A percentile compares a stretch with the other conserved stretches of the same genome.
These are phyloP conservation scores for Thaleichthys pacificus DNA, from an alignment of 2,797 vertebrate genomes.

Conservation along the genomic window DNA sequence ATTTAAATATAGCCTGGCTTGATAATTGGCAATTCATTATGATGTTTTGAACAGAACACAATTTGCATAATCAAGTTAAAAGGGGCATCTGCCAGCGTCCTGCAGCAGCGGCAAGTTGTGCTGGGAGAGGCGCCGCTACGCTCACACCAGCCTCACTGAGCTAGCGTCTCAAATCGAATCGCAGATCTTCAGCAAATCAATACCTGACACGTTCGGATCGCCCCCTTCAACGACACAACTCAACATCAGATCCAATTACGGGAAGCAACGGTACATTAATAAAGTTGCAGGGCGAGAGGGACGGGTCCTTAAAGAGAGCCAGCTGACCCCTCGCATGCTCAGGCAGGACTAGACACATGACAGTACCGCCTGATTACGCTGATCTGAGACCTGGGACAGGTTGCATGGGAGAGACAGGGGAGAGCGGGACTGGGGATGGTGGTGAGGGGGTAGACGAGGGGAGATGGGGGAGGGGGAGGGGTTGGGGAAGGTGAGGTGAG, in stretches of 20 bases:
- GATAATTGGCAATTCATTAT: not conserved
- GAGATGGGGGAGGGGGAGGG: too few species aligned
- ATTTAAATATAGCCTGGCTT: not conserved
- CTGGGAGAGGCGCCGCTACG: not conserved
- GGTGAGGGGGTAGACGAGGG: too few species aligned
- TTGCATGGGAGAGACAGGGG: not conserved
- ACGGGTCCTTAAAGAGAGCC: too few species aligned
- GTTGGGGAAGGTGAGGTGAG: too few species aligned
- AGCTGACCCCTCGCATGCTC: too few species aligned
- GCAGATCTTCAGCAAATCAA: constrained; percentile 9
- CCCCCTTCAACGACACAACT: not conserved
- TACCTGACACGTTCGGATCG: not conserved
- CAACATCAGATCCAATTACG: constrained; percentile 19
- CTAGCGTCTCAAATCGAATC: constrained; percentile 2
- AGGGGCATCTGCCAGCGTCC: not conserved
- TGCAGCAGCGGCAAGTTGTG: too few species aligned
- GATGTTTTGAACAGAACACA: not conserved
- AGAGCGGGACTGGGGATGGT: not conserved
- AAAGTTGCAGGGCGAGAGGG: not conserved
- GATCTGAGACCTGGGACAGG: too few species aligned
- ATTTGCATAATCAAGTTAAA: not conserved
- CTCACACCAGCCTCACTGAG: not conserved
- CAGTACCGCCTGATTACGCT: too few species aligned
- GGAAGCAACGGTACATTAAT: not conserved
- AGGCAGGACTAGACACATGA: too few species aligned